A percentile compares a stretch with the other conserved stretches of the same genome.
phyloP scores from a whole-genome alignment of 2,797 vertebrate species.

The Fundulus diaphanus region DNA sequence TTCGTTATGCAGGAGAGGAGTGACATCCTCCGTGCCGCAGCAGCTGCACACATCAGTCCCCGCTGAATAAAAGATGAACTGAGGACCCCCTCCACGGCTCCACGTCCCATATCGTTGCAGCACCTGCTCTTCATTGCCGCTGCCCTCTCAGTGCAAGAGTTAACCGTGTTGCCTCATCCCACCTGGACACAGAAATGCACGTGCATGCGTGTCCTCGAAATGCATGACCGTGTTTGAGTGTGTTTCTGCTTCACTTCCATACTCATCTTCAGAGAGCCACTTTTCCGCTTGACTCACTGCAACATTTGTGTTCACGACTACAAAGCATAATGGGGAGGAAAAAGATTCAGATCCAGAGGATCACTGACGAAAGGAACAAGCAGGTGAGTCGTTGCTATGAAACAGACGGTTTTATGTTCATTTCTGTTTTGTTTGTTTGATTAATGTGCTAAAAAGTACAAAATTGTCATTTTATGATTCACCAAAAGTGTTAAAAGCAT shows the following conservation, averaged over 20 bases:
- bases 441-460: conserved; percentile 3
- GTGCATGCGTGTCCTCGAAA: conserved; percentile 43
- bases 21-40: conserved; percentile 43
- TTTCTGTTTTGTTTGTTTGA: neutral
- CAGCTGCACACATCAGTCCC: conserved; percentile 50
- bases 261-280: conserved; percentile 53
- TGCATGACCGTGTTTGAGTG: conserved; percentile 67
- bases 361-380: conserved; percentile 95
- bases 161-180: conserved; percentile 43
- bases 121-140: conserved; percentile 12
- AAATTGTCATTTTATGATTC: neutral
- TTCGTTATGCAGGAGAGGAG: conserved; percentile 60
- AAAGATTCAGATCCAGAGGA: conserved; percentile 97
- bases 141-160: conserved; percentile 21
- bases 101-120: conserved; percentile 41
- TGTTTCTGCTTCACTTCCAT: conserved; percentile 55
- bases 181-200: conserved; percentile 70
- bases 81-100: conserved; percentile 41
- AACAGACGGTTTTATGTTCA: neutral
- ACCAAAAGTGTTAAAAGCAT: neutral
- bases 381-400: conserved; percentile 80
- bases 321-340: conserved; percentile 91
- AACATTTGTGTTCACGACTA: conserved; percentile 52
- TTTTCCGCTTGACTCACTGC: conserved; percentile 62
- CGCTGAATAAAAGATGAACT: conserved; percentile 65